These are phyloP conservation scores for Omphaloscelis lunosa DNA, from an alignment of 2,888 invertebrate species.

Conservation along the genomic window DNA sequence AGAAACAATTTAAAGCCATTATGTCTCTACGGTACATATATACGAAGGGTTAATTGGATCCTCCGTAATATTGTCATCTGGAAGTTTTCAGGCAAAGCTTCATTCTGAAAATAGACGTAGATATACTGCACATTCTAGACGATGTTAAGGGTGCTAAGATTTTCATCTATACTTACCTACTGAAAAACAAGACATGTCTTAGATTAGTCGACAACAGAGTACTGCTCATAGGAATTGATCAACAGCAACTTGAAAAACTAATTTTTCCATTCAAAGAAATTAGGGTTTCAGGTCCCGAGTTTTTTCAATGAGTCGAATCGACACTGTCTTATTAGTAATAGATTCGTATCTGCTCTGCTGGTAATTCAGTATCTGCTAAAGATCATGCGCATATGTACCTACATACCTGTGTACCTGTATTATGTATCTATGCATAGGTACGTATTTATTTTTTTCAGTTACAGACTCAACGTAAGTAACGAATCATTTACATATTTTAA, in stretches of 20 bases:
- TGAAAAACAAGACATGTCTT: neutral
- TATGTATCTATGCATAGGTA: no score
- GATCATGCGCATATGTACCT: neutral
- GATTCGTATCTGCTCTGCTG: neutral
- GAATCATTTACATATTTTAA: constrained; percentile 9
- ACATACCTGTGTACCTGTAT: neutral
- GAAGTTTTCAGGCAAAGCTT: neutral
- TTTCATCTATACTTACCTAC: neutral
- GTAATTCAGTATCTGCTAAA: neutral
- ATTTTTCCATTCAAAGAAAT: neutral
- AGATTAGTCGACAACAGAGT: neutral
- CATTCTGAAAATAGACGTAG: no score
- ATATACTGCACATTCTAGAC: neutral
- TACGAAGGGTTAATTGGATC: neutral
- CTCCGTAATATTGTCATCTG: neutral
- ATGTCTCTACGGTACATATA: no score
- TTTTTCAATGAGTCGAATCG: neutral
- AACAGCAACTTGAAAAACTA: neutral
- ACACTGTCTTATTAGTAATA: neutral
- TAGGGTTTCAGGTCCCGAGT: neutral
- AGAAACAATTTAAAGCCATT: no score
- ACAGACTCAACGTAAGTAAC: neutral
- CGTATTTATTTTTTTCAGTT: neutral
- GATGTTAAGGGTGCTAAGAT: neutral
- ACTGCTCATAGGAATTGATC: neutral